A percentile compares a stretch with the other conserved stretches of the same genome.
Evolutionary conservation across 1,140 invertebrate species (phyloP).

Genomic region (Macrotrachela quadricornifera): DNA sequence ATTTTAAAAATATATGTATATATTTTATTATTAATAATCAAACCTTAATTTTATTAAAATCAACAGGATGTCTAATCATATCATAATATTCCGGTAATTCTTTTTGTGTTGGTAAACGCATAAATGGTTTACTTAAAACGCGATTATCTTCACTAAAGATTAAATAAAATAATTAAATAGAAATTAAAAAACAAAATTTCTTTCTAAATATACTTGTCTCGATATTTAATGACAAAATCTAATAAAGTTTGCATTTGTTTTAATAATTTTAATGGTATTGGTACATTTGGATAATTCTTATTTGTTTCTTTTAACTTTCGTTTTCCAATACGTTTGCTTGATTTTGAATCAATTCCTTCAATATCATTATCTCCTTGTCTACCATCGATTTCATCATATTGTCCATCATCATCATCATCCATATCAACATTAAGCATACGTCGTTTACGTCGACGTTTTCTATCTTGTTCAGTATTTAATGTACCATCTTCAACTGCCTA

Average conservation of each 20-base stretch:
- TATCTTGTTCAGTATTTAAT: constrained; percentile 41
- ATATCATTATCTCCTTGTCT: no score
- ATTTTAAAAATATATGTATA: no score
- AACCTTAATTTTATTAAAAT: constrained; percentile 62
- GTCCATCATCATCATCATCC: not conserved
- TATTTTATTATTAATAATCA: no score
- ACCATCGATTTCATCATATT: not conserved
- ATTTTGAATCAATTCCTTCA: no score
- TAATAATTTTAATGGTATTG: not conserved
- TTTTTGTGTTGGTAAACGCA: constrained; percentile 70
- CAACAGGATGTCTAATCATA: constrained; percentile 82
- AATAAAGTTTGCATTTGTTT: constrained; percentile 3
- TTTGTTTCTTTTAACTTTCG: not conserved
- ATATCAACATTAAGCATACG: not conserved
- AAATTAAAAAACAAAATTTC: no score
- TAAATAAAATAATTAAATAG: no score
- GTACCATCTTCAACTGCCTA: constrained; percentile 43
- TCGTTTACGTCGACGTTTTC: constrained; percentile 26
- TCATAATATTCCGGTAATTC: constrained; percentile 92
- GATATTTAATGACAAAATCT: constrained; percentile 10
- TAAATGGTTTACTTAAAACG: constrained; percentile 70
- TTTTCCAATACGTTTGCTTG: no score
- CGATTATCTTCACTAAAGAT: constrained; percentile 42
- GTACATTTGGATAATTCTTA: not conserved
- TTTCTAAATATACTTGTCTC: no score